Conservation (phyloP, 2,113 vertebrate species). For the Lethenteron camtschaticum region DNA sequence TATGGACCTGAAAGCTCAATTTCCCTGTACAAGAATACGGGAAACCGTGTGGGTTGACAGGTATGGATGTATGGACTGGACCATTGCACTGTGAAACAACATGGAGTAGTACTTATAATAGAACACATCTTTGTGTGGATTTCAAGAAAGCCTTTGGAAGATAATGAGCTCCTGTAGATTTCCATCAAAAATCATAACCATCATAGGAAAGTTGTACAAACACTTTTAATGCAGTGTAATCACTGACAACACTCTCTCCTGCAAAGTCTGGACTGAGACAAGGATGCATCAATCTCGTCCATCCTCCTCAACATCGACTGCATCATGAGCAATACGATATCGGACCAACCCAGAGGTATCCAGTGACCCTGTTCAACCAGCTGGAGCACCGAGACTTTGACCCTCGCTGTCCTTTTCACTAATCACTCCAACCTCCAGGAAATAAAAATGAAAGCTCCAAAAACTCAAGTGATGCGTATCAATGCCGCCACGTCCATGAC, state of each 20-base stretch:
- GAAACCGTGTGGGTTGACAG: too few species aligned
- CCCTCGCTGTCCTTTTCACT: too few species aligned
- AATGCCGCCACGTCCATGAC: too few species aligned
- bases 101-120: background rate
- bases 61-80: background rate
- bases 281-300: background rate
- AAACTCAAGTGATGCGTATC: too few species aligned
- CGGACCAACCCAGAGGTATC: background rate
- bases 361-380: background rate
- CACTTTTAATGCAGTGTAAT: background rate
- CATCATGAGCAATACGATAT: background rate
- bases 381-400: background rate
- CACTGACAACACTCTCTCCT: background rate
- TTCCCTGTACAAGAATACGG: too few species aligned
- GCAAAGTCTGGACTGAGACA: constrained; percentile 1
- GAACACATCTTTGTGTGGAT: constrained; percentile 1
- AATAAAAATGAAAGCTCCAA: too few species aligned
- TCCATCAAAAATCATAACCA: background rate
- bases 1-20: too few species aligned
- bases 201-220: background rate
- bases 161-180: background rate
- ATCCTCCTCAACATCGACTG: background rate
- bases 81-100: background rate
- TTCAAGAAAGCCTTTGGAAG: constrained; percentile 3
- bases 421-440: too few species aligned